Evolutionary conservation across 2,888 invertebrate species (phyloP), one percentile per base, ranked within the genome.

Genomic region (Crioceris asparagi): DNA sequence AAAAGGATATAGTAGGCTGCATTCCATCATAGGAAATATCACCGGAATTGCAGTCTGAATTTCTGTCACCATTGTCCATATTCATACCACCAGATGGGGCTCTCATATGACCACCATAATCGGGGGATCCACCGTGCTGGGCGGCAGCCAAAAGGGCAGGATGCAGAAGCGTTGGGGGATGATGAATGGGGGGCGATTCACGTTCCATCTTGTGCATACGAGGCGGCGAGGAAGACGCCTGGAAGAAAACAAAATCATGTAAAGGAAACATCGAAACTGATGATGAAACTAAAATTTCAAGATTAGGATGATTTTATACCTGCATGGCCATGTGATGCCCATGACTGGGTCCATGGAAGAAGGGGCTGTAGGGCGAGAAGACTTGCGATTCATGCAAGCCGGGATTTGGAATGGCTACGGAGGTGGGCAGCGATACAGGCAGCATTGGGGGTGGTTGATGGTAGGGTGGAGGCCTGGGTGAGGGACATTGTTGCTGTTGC

Each of bases 1-100:
- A 78, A 86, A 90, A 90, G 83, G 90, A 90, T 86, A 91, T 88
- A 77, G 88, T 86, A 79, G 88, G 87, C 73, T 86, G 85, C 71
- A 86, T 77, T 66, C 87, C 87, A 67, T 90, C 91, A 74, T 86
- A 90, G 60, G 80, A 79, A 69, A 86, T 83, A 68, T 90, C 90
- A 46, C 81, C 87, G 57, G 87, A 83, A 72, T 87, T 88, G 74
- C 88, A 87, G 71, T 90, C 88, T 51, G 87, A 87, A 64, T 81
- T 82, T 46, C 83, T 77, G 66, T 88, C 88, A 59, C 82, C 83
- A 62, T 79, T 75, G 70, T 87, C 87, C 76, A 83, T 79, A 60
- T 77, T 70, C 66, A 66, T 59, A 35, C 63, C 61, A 30, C 64
- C 66, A 3, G 65, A 64, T 29, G 64, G 61, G 36, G 61, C 71